A percentile compares a stretch with the other conserved stretches of the same genome.
These are phyloP conservation scores for Crax fasciolata DNA, from an alignment of 2,797 vertebrate species.

Conservation along the genomic window DNA sequence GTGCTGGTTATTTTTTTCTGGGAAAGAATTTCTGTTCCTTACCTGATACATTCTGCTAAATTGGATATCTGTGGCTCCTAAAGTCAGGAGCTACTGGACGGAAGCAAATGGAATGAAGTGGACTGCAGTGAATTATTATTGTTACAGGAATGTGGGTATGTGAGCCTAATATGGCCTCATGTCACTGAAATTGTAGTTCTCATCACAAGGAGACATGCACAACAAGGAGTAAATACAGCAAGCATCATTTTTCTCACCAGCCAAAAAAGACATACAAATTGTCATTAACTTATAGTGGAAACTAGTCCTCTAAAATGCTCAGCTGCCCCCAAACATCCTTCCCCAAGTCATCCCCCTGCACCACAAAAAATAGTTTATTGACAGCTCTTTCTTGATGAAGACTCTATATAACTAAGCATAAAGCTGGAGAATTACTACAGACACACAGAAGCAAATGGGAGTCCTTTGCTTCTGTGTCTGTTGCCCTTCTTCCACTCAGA, in stretches of 20 bases:
- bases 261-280: neutral
- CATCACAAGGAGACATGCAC: neutral
- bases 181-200: neutral
- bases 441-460: neutral
- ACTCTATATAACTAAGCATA: neutral
- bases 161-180: neutral
- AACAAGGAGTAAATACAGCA: neutral
- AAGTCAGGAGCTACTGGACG: neutral
- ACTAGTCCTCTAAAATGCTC: neutral
- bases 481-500: slow-evolving; percentile 14
- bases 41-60: neutral
- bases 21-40: neutral
- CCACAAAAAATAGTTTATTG: neutral
- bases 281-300: neutral
- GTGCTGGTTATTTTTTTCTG: neutral
- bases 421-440: slow-evolving; percentile 36
- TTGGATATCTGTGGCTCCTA: neutral
- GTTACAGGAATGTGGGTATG: neutral
- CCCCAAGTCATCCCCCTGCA: neutral
- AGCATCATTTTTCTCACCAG: neutral
- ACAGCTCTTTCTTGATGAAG: slow-evolving; percentile 5
- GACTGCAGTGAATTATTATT: neutral
- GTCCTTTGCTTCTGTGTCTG: slow-evolving; percentile 24
- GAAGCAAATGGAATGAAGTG: neutral
- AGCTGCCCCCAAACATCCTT: neutral